Evolutionary conservation across 1,140 invertebrate species (phyloP).

Genomic region (Nylanderia fulva): DNA sequence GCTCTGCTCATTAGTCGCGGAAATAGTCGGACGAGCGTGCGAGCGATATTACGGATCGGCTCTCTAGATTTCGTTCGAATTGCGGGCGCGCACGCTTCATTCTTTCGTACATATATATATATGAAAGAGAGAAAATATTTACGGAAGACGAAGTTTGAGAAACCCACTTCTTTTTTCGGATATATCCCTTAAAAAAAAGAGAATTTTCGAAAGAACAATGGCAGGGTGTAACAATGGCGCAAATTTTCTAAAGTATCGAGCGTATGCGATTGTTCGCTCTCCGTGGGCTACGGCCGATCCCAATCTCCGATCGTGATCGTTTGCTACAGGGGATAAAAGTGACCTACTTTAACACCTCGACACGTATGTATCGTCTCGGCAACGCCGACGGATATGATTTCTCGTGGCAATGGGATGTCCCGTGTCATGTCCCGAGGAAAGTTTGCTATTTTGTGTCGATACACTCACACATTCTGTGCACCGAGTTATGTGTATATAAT

Average conservation of each 20-base stretch:
- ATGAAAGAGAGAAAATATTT: neutral
- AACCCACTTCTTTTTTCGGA: conserved; percentile 1
- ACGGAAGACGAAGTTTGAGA: neutral
- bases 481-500: neutral
- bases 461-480: neutral
- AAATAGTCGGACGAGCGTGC: conserved; percentile 54
- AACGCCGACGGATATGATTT: conserved; percentile 53
- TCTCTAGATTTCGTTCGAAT: conserved; percentile 54
- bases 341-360: conserved; percentile 65
- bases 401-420: conserved; percentile 34
- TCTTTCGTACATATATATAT: neutral
- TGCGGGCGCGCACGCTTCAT: conserved; percentile 20
- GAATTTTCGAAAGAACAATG: neutral
- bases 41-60: conserved; percentile 50
- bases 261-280: conserved; percentile 52
- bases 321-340: conserved; percentile 76
- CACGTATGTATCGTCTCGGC: conserved; percentile 31
- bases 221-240: conserved; percentile 18
- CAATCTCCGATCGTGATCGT: conserved; percentile 69
- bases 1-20: conserved; percentile 58
- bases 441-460: neutral
- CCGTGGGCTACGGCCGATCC: conserved; percentile 36
- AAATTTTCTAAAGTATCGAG: conserved; percentile 12
- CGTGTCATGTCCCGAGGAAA: conserved; percentile 27
- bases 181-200: too few species aligned